Base-by-base conservation (phyloP, 1,140 invertebrate genomes). In the Drosophila varians region DNA sequence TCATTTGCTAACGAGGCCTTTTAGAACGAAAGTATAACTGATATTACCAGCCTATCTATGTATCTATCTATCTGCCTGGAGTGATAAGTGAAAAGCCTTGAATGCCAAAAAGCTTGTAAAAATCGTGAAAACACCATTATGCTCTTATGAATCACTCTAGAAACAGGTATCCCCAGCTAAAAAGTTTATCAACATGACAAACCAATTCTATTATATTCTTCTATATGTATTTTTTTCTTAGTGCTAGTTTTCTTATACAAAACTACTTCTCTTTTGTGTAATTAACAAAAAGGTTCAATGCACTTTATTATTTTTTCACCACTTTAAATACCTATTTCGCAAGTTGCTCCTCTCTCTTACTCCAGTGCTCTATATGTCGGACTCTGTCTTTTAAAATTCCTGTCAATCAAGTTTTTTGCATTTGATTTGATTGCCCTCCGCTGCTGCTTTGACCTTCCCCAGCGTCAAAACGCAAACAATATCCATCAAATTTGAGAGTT, bases 281-380 rank as follows among this genome's bases (percentile, higher is more conserved):
- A 42, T 42, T 31, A 43, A 18, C 1, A 7, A 2, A 9, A 51
- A 48, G 53, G 77, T 80, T 82, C 66, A 76, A 46, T 76, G 72
- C 66, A 82, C 77, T 82, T 62, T 43, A 19, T 5, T 25, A 46
- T 36, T 47, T 7, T 58, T 49, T n/a, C 36, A 57, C 45, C 36
- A 64, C 62, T 66, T 34, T 16, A 19, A 65, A 52, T 65, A 58
- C 26, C 28, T 26, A 49, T 57, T 64, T 57, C 60, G 38, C 42
- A 18, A 47, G 21, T 26, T 61, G n/a, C 5, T 12, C 21, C 34
- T 26, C 28, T 38, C 19, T 28, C 9, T 31, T n/a, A 51, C 38
- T 11, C n/a, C 21, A 9, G 21, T 18, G 26, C 7, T 23, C 40
- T 14, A 48, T 74, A 45, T 53, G 9, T 25, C 25, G n/a, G 40